A percentile compares a stretch with the other conserved stretches of the same genome.
These are phyloP conservation scores for Maconellicoccus hirsutus DNA, from an alignment of 1,140 invertebrate species.

Conservation along the genomic window DNA sequence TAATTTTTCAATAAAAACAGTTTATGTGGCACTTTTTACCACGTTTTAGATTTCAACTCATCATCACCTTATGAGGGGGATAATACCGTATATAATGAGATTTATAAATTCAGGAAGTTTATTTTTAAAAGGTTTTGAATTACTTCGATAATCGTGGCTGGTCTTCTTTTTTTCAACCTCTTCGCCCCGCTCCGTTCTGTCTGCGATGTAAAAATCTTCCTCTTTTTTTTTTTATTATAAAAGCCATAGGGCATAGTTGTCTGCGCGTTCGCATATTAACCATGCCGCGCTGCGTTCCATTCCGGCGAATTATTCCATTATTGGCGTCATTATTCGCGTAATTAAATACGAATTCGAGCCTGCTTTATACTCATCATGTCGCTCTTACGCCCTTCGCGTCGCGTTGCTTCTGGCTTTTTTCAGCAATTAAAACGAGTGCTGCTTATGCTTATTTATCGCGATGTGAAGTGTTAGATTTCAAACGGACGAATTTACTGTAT, in stretches of 20 bases:
- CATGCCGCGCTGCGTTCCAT: neutral
- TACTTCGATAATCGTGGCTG: neutral
- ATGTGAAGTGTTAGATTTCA: no score
- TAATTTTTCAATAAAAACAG: constrained; percentile 10
- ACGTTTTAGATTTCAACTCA: constrained; percentile 9
- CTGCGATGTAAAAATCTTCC: no score
- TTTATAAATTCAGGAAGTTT: neutral
- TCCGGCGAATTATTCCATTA: neutral
- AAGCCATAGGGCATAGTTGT: no score
- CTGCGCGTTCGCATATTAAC: no score
- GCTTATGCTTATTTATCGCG: no score
- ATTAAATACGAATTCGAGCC: neutral
- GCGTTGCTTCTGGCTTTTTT: no score
- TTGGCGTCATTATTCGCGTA: constrained; percentile 3
- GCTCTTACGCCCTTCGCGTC: no score
- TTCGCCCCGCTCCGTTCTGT: no score
- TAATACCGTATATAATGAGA: neutral
- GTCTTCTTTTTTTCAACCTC: neutral
- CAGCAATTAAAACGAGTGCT: no score
- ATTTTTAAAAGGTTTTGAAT: constrained; percentile 10
- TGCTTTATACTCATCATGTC: neutral
- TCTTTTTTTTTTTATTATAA: no score
- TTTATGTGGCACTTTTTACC: constrained; percentile 1
- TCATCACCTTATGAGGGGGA: neutral
- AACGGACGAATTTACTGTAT: no score